phyloP scores from a whole-genome alignment of 2,113 vertebrate genomes.

The Lophius piscatorius region DNA sequence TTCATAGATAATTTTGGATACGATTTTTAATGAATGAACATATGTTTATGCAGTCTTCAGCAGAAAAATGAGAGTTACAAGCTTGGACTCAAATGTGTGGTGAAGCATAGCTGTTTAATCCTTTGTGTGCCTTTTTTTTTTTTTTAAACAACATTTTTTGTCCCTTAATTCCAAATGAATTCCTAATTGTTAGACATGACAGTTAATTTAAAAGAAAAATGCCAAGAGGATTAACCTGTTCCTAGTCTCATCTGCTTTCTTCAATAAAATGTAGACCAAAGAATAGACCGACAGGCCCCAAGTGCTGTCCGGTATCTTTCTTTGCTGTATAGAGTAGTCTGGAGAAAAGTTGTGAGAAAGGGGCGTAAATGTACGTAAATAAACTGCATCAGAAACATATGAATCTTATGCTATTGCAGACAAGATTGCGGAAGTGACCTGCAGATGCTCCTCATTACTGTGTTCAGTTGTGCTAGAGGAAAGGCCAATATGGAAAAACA shows the following conservation, averaged over 20 bases:
- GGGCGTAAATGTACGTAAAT: neutral
- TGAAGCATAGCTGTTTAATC: too few species aligned
- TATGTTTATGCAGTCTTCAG: too few species aligned
- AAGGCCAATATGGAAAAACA: constrained; percentile 27
- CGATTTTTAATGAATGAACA: too few species aligned
- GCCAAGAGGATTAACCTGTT: neutral
- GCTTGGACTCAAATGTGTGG: too few species aligned
- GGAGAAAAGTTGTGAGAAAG: constrained; percentile 2
- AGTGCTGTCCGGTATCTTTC: too few species aligned
- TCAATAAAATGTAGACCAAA: constrained; percentile 1
- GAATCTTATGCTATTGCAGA: constrained; percentile 28
- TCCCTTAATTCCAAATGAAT: too few species aligned
- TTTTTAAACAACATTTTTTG: too few species aligned
- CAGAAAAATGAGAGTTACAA: too few species aligned
- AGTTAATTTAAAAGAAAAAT: too few species aligned
- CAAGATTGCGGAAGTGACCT: constrained; percentile 38
- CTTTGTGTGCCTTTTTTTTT: neutral
- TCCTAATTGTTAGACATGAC: too few species aligned
- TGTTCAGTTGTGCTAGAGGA: constrained; percentile 52
- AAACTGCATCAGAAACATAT: constrained; percentile 26
- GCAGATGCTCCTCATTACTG: constrained; percentile 53
- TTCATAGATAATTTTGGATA: too few species aligned
- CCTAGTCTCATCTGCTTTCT: too few species aligned
- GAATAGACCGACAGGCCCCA: constrained; percentile 37
- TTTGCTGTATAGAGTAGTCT: neutral